Conservation (phyloP, 2,113 vertebrate species). For the Cinclus cinclus region DNA sequence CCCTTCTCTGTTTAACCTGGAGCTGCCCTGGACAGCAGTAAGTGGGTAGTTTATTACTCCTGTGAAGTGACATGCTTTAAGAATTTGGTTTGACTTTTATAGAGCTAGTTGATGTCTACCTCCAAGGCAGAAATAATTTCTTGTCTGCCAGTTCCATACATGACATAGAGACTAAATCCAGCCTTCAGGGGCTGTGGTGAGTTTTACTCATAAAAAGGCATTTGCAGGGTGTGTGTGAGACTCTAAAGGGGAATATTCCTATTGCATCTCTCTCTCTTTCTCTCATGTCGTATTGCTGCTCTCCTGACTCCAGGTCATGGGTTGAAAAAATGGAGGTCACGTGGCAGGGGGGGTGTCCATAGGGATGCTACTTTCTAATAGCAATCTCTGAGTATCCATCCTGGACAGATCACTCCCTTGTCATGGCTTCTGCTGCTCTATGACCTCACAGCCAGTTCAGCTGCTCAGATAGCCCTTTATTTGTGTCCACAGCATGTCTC, state of each 20-base stretch:
- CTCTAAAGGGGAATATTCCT: not conserved
- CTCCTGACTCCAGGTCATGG: not conserved
- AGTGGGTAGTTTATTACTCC: not conserved
- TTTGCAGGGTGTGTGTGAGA: accelerated
- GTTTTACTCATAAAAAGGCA: not conserved
- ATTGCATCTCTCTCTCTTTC: not conserved
- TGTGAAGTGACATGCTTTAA: not conserved
- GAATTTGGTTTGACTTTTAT: not conserved
- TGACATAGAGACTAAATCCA: not conserved
- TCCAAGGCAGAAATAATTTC: not conserved
- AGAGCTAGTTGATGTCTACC: not conserved
- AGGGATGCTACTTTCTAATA: not conserved
- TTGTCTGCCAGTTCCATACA: not conserved
- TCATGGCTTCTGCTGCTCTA: not conserved
- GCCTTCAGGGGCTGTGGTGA: not conserved
- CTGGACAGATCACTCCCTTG: not conserved
- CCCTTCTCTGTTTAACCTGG: not conserved
- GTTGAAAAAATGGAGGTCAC: not conserved
- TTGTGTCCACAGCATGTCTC: not conserved
- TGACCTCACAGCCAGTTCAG: not conserved
- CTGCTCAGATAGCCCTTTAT: not conserved
- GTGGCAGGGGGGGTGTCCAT: not conserved
- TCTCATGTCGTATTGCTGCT: accelerated
- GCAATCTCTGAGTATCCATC: not conserved
- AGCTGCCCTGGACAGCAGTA: not conserved